These are phyloP conservation scores for Aspidapion aeneum DNA, from an alignment of 2,888 invertebrate species.

Conservation along the genomic window DNA sequence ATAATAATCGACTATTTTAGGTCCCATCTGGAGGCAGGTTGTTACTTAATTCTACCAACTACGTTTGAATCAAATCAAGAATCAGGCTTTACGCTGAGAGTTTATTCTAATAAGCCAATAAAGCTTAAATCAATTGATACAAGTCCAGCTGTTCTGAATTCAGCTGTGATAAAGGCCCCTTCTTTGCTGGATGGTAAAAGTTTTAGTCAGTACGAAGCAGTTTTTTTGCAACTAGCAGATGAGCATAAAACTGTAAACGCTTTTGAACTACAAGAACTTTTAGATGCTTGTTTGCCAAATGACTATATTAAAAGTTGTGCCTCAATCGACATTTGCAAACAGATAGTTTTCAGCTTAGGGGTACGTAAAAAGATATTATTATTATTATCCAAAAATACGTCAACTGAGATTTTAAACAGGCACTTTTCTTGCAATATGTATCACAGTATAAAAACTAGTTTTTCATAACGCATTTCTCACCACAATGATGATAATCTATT, in stretches of 20 bases:
- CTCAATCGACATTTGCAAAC: constrained; percentile 86
- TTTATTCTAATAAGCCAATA: constrained; percentile 72
- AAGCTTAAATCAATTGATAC: constrained; percentile 72
- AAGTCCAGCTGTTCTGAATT: constrained; percentile 64
- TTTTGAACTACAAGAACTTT: constrained; percentile 84
- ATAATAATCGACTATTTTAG: no score
- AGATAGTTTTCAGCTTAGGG: constrained; percentile 85
- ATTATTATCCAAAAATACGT: no score
- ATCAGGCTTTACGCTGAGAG: constrained; percentile 81
- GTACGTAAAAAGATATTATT: no score
- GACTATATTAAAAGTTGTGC: constrained; percentile 95
- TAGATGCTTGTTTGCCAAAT: constrained; percentile 89
- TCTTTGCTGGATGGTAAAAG: constrained; percentile 65
- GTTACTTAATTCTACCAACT: constrained; percentile 83
- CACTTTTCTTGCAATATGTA: no score
- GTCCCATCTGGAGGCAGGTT: constrained; percentile 36
- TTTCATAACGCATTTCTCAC: no score
- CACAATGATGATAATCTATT: no score
- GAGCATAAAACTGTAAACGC: constrained; percentile 88
- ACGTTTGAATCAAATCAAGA: constrained; percentile 90
- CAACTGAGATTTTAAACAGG: no score
- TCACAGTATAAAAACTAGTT: no score
- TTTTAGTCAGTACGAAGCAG: constrained; percentile 83
- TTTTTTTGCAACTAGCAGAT: constrained; percentile 86
- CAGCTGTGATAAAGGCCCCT: constrained; percentile 74